phyloP scores from a whole-genome alignment of 2,113 vertebrate species.

The Cephalopholis sonnerati region DNA sequence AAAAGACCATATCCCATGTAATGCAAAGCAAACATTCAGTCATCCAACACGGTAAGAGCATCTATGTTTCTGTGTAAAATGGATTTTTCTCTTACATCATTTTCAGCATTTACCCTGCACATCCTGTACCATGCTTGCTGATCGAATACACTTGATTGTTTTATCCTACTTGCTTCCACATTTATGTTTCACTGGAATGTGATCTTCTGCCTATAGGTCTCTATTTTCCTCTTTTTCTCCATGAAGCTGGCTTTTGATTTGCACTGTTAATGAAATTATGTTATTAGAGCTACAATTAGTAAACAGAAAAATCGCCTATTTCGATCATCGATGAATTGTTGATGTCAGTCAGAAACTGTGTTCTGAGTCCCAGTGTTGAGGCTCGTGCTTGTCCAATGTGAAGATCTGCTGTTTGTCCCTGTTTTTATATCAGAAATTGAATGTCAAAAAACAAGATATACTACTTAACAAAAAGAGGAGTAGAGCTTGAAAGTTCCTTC shows the following conservation, averaged over 20 bases:
- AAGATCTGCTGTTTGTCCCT: background rate
- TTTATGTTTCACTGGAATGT: constrained; percentile 1
- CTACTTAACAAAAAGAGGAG: background rate
- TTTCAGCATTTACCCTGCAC: background rate
- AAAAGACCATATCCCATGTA: background rate
- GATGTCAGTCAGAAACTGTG: background rate
- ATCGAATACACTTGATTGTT: background rate
- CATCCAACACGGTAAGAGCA: background rate
- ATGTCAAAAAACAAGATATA: background rate
- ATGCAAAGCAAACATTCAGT: background rate
- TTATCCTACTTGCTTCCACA: constrained; percentile 3
- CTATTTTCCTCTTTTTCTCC: background rate
- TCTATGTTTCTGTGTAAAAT: constrained; percentile 14
- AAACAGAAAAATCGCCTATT: background rate
- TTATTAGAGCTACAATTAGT: background rate
- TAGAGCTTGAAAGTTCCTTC: background rate
- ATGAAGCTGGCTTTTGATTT: constrained; percentile 29
- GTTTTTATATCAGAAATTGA: background rate
- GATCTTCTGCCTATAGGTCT: background rate
- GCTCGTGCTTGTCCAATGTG: background rate
- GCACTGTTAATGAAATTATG: background rate
- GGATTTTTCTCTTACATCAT: constrained; percentile 27
- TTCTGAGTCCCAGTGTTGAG: too few species aligned
- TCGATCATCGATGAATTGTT: background rate
- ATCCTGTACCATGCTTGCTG: background rate